Evolutionary conservation across 1,140 invertebrate genomes (phyloP).

Genomic region (Hirudo medicinalis): DNA sequence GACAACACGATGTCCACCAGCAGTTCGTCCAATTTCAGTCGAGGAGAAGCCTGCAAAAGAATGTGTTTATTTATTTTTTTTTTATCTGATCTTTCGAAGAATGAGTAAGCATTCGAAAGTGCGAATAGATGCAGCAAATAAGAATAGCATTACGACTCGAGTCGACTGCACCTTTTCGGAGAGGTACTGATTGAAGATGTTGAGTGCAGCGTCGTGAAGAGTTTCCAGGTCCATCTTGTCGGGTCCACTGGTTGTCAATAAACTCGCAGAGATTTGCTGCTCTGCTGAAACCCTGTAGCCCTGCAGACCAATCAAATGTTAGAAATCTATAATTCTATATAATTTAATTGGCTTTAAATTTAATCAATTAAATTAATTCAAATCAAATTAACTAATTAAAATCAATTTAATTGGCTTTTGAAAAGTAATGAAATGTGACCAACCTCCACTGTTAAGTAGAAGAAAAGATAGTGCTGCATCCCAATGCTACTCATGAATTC

Average conservation of each 20-base stretch:
- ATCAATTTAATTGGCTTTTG: too few relatives aligned
- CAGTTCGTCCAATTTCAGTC: constrained; percentile 53
- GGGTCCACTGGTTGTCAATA: constrained; percentile 26
- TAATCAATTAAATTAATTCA: too few relatives aligned
- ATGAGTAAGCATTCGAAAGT: too few relatives aligned
- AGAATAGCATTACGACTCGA: too few relatives aligned
- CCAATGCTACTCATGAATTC: constrained; percentile 62
- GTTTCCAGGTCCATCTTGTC: constrained; percentile 46
- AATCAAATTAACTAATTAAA: too few relatives aligned
- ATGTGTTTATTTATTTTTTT: too few relatives aligned
- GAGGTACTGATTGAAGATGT: constrained; percentile 70
- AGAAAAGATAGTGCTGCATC: constrained; percentile 62
- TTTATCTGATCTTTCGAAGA: too few relatives aligned
- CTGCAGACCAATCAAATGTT: constrained; percentile 30
- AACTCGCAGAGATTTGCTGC: constrained; percentile 54
- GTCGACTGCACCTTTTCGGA: constrained; percentile 51
- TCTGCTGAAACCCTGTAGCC: constrained; percentile 64
- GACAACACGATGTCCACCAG: constrained; percentile 52
- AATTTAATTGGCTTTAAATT: too few relatives aligned
- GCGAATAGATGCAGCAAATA: too few relatives aligned
- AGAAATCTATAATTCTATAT: too few relatives aligned
- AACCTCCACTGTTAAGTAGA: constrained; percentile 67
- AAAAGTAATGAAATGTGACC: constrained; percentile 24
- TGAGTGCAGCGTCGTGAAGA: constrained; percentile 59
- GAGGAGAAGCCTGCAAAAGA: constrained; percentile 46